Conservation (phyloP, 1,140 invertebrate genomes). For the Atta texana region DNA sequence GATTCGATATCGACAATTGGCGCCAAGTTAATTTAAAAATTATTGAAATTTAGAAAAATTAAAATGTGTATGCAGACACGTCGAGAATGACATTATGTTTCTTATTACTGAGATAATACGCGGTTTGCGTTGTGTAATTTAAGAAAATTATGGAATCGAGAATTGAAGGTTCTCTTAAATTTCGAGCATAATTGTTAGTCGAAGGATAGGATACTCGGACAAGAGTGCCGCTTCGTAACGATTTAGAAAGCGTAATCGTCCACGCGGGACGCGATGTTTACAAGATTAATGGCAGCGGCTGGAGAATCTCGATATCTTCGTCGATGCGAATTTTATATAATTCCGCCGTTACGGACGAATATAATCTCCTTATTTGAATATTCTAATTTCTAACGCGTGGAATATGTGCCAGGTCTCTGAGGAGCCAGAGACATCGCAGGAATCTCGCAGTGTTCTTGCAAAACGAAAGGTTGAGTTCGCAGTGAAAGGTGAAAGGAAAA, state of each 20-base stretch:
- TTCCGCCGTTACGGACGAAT: not conserved
- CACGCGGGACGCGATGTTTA: constrained; percentile 38
- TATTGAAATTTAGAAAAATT: not conserved
- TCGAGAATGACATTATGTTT: not conserved
- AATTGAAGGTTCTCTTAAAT: not conserved
- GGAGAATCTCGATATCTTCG: not conserved
- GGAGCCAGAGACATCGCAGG: constrained; percentile 5
- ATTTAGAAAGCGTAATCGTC: constrained; percentile 52
- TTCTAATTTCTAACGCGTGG: constrained; percentile 35
- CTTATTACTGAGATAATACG: constrained; percentile 16
- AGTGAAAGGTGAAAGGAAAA: constrained; percentile 75
- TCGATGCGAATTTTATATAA: constrained; percentile 46
- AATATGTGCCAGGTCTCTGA: not conserved
- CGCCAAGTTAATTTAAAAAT: not conserved
- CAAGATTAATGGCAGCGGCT: constrained; percentile 43
- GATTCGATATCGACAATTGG: too few species aligned
- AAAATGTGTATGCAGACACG: not conserved
- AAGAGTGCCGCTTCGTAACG: constrained; percentile 40
- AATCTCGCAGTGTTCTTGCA: constrained; percentile 30
- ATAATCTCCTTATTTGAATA: constrained; percentile 29
- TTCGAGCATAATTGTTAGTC: not conserved
- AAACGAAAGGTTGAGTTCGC: constrained; percentile 70
- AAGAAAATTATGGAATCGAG: not conserved
- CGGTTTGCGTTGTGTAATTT: not conserved
- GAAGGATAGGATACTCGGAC: constrained; percentile 1